phyloP scores from a whole-genome alignment of 2,797 vertebrate genomes.

The Triplophysa bombifrons region DNA sequence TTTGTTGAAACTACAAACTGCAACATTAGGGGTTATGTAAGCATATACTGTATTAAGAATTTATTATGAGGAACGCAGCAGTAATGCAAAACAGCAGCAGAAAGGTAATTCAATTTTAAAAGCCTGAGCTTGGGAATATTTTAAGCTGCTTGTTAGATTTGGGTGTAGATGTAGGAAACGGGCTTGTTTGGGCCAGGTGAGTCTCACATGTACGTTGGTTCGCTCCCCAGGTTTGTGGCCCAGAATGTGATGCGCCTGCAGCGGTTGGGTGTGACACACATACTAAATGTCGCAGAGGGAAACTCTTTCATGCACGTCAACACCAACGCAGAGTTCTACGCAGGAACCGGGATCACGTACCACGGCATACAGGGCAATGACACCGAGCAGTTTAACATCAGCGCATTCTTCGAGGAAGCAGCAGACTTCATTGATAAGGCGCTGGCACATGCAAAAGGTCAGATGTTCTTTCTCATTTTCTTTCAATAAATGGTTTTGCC shows the following conservation, averaged over 20 bases:
- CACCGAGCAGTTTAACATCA: constrained; percentile 91
- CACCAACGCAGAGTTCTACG: constrained; percentile 90
- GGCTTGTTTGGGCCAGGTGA: constrained; percentile 22
- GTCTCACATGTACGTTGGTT: constrained; percentile 35
- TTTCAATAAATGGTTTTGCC: background rate
- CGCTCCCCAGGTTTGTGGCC: constrained; percentile 84
- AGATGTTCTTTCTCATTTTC: background rate
- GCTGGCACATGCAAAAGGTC: constrained; percentile 90
- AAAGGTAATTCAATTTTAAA: background rate
- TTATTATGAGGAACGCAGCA: background rate
- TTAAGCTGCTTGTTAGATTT: background rate
- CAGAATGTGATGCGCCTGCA: constrained; percentile 90
- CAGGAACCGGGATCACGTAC: constrained; percentile 91
- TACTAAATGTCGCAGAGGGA: constrained; percentile 94
- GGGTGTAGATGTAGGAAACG: background rate
- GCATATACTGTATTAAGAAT: background rate
- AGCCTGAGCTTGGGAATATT: background rate
- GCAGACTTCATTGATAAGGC: constrained; percentile 95
- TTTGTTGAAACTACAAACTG: background rate
- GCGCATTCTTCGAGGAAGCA: constrained; percentile 93
- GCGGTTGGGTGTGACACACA: constrained; percentile 91
- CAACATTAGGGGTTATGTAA: background rate
- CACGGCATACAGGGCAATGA: constrained; percentile 94
- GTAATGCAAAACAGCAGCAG: background rate
- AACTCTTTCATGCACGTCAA: constrained; percentile 99